phyloP scores from a whole-genome alignment of 92 coral and sea anemone species.

The Paragorgia papillata region DNA sequence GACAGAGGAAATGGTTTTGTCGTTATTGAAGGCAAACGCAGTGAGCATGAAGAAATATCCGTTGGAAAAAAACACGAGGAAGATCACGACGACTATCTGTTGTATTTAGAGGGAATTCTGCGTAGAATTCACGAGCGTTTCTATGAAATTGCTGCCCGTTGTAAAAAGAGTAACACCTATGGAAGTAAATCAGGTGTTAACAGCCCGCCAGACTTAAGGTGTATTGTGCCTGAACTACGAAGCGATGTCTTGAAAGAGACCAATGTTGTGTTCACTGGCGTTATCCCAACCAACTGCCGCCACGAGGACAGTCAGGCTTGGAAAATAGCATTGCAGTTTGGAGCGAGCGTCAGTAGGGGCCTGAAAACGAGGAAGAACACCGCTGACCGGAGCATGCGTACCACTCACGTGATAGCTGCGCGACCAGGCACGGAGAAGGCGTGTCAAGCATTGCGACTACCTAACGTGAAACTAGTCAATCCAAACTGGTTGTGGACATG shows the following conservation, averaged over 20 bases:
- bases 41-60: not conserved
- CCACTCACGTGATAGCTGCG: constrained; percentile 97
- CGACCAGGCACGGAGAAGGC: constrained; percentile 96
- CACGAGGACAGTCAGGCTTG: constrained; percentile 90
- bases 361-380: constrained; percentile 72
- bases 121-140: constrained; percentile 77
- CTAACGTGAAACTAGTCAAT: constrained; percentile 78
- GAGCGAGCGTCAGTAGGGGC: constrained; percentile 74
- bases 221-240: constrained; percentile 72
- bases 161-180: not conserved
- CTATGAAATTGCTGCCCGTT: constrained; percentile 56
- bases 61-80: constrained; percentile 44
- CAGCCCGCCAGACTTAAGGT: constrained; percentile 72
- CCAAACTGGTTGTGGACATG: constrained; percentile 96
- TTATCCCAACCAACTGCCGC: constrained; percentile 81
- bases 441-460: constrained; percentile 79
- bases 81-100: constrained; percentile 93
- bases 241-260: constrained; percentile 73
- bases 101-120: constrained; percentile 89
- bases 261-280: constrained; percentile 89
- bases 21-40: not conserved
- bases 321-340: constrained; percentile 79
- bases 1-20: not conserved
- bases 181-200: constrained; percentile 12
- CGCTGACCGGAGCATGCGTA: constrained; percentile 55